phyloP scores from a whole-genome alignment of 2,113 vertebrate species.

The Mormoops blainvillei region DNA sequence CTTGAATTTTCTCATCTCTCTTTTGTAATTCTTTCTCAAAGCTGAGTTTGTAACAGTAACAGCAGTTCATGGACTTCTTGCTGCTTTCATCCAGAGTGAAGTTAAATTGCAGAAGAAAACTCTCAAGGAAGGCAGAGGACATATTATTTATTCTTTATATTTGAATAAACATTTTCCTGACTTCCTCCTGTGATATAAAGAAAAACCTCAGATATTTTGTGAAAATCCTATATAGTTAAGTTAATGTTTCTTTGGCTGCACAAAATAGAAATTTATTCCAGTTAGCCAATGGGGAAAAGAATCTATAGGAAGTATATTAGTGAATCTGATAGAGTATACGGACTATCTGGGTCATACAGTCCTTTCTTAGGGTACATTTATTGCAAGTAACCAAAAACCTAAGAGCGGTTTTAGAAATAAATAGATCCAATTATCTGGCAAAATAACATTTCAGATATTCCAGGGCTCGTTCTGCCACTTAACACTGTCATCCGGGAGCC shows the following conservation, averaged over 20 bases:
- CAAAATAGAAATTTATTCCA: background rate
- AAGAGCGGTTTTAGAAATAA: conserved; percentile 14
- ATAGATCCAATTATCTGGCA: background rate
- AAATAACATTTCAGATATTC: background rate
- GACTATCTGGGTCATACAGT: background rate
- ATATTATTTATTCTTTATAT: background rate
- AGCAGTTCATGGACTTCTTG: background rate
- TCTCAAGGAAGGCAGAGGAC: background rate
- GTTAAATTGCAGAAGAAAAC: background rate
- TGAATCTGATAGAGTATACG: background rate
- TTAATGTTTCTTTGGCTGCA: background rate
- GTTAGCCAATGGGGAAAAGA: background rate
- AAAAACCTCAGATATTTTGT: background rate
- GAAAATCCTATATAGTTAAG: background rate
- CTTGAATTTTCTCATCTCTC: background rate
- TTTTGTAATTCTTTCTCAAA: conserved; percentile 4
- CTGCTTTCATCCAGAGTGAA: background rate
- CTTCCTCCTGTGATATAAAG: background rate
- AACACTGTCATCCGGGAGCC: background rate
- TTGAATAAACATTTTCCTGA: background rate
- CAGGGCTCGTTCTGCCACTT: background rate
- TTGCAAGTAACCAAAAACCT: background rate
- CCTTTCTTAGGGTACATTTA: background rate
- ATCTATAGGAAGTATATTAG: background rate
- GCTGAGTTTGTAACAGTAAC: background rate